Evolutionary conservation across 64 coral and sea anemone species (phyloP), one percentile per base, ranked within the genome.

Genomic region (Acropora tenuis): DNA sequence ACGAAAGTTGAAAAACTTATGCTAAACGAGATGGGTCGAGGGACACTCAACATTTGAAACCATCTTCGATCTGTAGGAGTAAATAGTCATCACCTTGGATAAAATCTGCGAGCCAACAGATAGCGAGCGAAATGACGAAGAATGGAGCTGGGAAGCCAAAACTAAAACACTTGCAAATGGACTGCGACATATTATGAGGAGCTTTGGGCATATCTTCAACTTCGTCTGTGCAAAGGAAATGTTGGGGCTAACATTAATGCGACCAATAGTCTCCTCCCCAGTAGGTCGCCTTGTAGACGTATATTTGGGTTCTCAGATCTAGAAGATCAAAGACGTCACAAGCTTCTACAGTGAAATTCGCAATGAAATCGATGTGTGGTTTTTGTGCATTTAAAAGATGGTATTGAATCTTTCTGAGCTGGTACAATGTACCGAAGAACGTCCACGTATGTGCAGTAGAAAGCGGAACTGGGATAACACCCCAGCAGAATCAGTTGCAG

Each of bases 181-280:
- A 80, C 88, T 94, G 93, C 80, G 93, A 73, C 93, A 94, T 94
- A 94, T 75, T 80, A 94, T 94, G 93, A 94, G 79, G 88, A 90
- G 86, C 93, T 94, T 94, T 90, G 93, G 93, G 86, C 93, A 94
- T 80, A 94, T 94, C 88, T 91, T 95, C 93, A 95, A 91, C n/a
- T 89, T 95, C 89, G 83, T 95, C 82, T 95, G 93, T 91, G 93
- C 93, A 83, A 95, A 91, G 83, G 93, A 90, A 88, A 95, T 95
- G 80, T 88, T 95, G 80, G 93, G 91, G 83, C 93, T 89, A 82
- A 91, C 30, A 30, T 30, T 30, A 30, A 30, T 91, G 93, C 86
- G 87, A 82, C 88, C 93, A 95, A 82, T 95, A 90, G 93, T 95
- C 93, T 87, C 93, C 76, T 90, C 93, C 82, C 89, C 88, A 91